phyloP scores from a whole-genome alignment of 2,797 vertebrate genomes.

The Sebastes trivittatus region DNA sequence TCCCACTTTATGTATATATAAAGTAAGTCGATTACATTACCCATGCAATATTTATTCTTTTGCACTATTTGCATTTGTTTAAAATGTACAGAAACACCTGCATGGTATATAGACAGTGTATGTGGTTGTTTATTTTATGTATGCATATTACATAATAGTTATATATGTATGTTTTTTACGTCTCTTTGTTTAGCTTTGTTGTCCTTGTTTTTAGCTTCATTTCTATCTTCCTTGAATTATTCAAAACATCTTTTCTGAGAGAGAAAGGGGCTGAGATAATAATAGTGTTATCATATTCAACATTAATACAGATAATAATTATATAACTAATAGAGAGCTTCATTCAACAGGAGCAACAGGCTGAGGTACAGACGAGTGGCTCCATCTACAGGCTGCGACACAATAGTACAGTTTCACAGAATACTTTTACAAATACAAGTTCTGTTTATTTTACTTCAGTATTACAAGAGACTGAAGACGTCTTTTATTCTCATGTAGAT shows the following conservation, averaged over 20 bases:
- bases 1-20: background rate
- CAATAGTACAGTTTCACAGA: background rate
- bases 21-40: background rate
- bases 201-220: background rate
- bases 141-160: too few relatives aligned
- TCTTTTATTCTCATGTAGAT: background rate
- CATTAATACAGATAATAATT: background rate
- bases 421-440: too few relatives aligned
- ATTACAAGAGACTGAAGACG: background rate
- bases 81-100: too few relatives aligned
- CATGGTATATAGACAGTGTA: background rate
- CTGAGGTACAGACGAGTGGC: background rate
- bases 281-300: background rate
- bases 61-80: too few relatives aligned
- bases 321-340: background rate
- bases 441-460: background rate
- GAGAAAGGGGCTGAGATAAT: background rate
- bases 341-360: background rate
- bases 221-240: background rate
- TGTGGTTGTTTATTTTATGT: background rate
- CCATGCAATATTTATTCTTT: background rate
- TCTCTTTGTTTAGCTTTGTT: background rate
- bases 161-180: background rate
- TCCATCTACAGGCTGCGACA: constrained; percentile 28
- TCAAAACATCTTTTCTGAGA: background rate